Evolutionary conservation across 2,113 vertebrate genomes (phyloP), one percentile per base, ranked within the genome.

Genomic region (Morone saxatilis): DNA sequence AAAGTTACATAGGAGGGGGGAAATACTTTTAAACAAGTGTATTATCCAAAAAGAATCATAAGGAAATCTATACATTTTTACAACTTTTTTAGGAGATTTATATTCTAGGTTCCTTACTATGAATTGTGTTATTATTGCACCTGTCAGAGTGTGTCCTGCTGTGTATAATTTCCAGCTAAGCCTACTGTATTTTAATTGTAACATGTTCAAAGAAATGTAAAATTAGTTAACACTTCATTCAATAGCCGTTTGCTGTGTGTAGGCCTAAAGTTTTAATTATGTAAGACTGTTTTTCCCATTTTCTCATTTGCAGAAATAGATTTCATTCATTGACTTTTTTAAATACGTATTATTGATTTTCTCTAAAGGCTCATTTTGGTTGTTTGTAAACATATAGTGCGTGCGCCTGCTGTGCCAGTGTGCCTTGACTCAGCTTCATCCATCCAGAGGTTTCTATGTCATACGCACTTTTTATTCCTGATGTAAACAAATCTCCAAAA

Each of bases 401-500:
- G 41, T 71, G 19, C 2, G 19, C 25, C 4, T 70, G 38, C 73
- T 88, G 84, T 66, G 40, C 74, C 57, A 48, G 3, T 31, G 63
- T 19, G 25, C 72, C 67, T 83, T 81, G 86, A 86, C 87, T 90
- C 84, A 68, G 87, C 87, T 89, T 69, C 88, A 88, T 91, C 87
- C 83, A 93, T 90, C 91, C 87, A 93, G 90, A 91, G 81, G 92
- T 93, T 94, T 91, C 90, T 90, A 82, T 92, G 89, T 89, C 88
- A 93, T 95, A 94, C 94, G 94, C 94, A 96, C 94, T 94, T 96
- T 91, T 93, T 94, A 95, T 95, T 95, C 88, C 81, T 88, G 90
- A 94, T 94, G 95, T 96, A 95, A 96, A 96, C 95, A 96, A 95
- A 93, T 80, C 43, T 40, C 81, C 36, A 41, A 48, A 17, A 43